A percentile compares a stretch with the other conserved stretches of the same genome.
Conservation (phyloP, 2,797 vertebrate genomes). For the Stomatorhinus walkeri region DNA sequence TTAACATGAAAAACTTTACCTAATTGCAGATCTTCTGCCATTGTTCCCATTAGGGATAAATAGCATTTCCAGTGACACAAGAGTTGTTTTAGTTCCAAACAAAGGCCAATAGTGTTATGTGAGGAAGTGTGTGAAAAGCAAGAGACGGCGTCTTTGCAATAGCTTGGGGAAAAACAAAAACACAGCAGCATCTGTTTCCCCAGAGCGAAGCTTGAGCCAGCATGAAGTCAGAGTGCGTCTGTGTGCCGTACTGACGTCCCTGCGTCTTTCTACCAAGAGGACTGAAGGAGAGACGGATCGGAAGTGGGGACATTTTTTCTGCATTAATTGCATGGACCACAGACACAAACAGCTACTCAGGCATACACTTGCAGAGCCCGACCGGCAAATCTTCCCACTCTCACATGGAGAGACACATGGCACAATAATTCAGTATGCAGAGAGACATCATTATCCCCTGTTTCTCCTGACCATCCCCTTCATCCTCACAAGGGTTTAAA, state of each 20-base stretch:
- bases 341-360: background rate
- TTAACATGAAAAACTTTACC: background rate
- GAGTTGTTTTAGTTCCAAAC: background rate
- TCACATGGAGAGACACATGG: background rate
- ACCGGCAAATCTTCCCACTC: background rate
- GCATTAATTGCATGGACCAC: background rate
- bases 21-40: background rate
- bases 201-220: background rate
- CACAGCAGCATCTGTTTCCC: constrained; percentile 2
- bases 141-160: background rate
- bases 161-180: background rate
- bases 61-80: background rate
- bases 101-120: background rate
- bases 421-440: background rate
- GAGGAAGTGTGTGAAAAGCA: background rate
- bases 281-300: background rate
- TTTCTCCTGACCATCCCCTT: background rate
- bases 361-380: background rate
- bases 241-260: background rate
- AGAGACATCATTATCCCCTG: background rate
- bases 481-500: background rate
- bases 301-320: background rate
- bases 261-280: background rate
- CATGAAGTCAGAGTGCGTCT: background rate
- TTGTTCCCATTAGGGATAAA: background rate